Percentiles rank a stretch among this genome's conserved stretches.
Conservation (phyloP, 2,797 vertebrate species). For the Chromobotia macracanthus region DNA sequence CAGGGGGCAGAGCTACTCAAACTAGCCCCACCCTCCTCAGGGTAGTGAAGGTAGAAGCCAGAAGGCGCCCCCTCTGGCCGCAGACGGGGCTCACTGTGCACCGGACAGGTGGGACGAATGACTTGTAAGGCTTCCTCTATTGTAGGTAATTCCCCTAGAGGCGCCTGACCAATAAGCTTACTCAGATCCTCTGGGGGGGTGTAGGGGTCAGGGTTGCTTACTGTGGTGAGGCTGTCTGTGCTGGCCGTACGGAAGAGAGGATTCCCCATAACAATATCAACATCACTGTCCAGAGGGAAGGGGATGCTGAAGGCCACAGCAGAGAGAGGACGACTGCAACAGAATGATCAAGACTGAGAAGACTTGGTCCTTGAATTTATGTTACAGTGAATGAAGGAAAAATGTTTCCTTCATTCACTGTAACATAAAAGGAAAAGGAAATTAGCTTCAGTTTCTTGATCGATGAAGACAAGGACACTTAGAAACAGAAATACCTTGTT, state of each 20-base stretch:
- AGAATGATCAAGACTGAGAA: slow-evolving; percentile 70
- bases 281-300: slow-evolving; percentile 94
- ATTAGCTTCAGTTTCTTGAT: slow-evolving; percentile 27
- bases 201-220: slow-evolving; percentile 63
- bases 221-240: slow-evolving; percentile 82
- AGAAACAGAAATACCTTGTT: slow-evolving; percentile 77
- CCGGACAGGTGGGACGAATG: slow-evolving; percentile 69
- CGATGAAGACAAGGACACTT: slow-evolving; percentile 34
- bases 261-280: slow-evolving; percentile 94
- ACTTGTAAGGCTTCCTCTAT: slow-evolving; percentile 87
- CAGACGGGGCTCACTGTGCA: slow-evolving; percentile 74
- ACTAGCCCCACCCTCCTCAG: slow-evolving; percentile 62
- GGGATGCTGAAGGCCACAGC: slow-evolving; percentile 93
- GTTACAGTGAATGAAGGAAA: background rate
- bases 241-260: slow-evolving; percentile 87
- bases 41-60: slow-evolving; percentile 88
- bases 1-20: slow-evolving; percentile 77
- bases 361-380: slow-evolving; percentile 48
- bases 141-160: slow-evolving; percentile 81
- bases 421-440: too few relatives aligned
- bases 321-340: slow-evolving; percentile 82
- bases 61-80: slow-evolving; percentile 88
- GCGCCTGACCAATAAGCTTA: slow-evolving; percentile 72
- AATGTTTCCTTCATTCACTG: too few relatives aligned
- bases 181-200: slow-evolving; percentile 73